phyloP scores from a whole-genome alignment of 2,113 vertebrate species.

The Rhinogobius similis region DNA sequence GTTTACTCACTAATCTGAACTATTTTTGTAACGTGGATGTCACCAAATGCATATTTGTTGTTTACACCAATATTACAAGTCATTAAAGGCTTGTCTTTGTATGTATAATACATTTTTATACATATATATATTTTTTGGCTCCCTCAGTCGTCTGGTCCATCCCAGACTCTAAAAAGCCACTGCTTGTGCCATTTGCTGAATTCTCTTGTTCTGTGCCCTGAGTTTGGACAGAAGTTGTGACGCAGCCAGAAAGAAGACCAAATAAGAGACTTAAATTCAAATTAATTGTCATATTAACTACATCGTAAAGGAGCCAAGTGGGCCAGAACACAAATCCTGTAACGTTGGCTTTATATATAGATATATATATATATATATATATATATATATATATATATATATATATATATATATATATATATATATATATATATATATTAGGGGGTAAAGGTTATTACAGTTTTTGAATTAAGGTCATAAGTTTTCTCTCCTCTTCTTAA shows the following conservation, averaged over 20 bases:
- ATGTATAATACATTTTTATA: no score
- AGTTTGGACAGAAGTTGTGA: conserved; percentile 1
- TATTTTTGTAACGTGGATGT: background rate
- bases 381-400: no score
- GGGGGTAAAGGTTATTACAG: no score
- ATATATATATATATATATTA: no score
- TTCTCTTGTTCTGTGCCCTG: background rate
- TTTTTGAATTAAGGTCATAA: no score
- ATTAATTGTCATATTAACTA: background rate
- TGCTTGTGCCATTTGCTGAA: background rate
- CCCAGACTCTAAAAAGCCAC: background rate
- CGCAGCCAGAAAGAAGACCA: background rate
- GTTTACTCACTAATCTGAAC: background rate
- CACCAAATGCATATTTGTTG: background rate
- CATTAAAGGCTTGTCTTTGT: background rate
- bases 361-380: no score
- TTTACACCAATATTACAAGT: background rate
- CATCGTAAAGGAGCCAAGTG: background rate
- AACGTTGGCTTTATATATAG: background rate
- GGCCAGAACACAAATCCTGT: background rate
- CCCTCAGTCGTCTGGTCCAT: background rate
- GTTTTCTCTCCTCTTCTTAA: background rate
- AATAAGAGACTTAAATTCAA: background rate
- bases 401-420: no score
- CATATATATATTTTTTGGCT: no score